Conservation (phyloP, 2,113 vertebrate species). For the Pollimyrus isidori region DNA sequence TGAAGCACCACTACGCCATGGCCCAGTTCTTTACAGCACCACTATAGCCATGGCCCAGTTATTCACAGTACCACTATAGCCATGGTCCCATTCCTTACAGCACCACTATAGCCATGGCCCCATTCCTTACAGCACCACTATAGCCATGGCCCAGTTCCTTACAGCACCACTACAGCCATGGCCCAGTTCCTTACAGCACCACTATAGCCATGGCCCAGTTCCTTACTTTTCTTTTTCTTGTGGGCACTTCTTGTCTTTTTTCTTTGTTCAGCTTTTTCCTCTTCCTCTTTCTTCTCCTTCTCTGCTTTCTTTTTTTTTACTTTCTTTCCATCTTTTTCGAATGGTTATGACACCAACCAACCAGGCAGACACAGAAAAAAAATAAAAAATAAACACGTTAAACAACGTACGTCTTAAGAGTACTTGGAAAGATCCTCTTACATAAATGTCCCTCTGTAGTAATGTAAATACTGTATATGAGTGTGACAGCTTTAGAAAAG, state of each 20-base stretch:
- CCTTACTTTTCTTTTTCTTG: conserved; percentile 36
- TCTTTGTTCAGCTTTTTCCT: conserved; percentile 26
- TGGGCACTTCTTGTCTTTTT: conserved; percentile 33
- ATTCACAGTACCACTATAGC: neutral
- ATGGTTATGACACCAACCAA: neutral
- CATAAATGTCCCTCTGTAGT: neutral
- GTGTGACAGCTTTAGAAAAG: neutral
- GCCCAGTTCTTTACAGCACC: neutral
- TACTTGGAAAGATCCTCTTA: neutral
- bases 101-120: too few relatives aligned
- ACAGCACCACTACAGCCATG: too few relatives aligned
- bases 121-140: too few relatives aligned
- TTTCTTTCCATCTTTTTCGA: conserved; percentile 24
- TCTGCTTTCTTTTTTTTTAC: conserved; percentile 41
- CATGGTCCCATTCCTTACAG: too few relatives aligned
- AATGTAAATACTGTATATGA: neutral
- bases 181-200: too few relatives aligned
- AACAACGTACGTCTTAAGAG: neutral
- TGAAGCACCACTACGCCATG: neutral
- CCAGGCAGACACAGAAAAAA: neutral
- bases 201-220: neutral
- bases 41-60: too few relatives aligned
- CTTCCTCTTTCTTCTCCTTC: conserved; percentile 25
- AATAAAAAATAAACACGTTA: neutral
- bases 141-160: too few relatives aligned